Evolutionary conservation across 37 sponge, comb jelly and placozoan species (phyloP), one percentile per base, ranked within the genome.

Genomic region (Cliona cf. orientalis): DNA sequence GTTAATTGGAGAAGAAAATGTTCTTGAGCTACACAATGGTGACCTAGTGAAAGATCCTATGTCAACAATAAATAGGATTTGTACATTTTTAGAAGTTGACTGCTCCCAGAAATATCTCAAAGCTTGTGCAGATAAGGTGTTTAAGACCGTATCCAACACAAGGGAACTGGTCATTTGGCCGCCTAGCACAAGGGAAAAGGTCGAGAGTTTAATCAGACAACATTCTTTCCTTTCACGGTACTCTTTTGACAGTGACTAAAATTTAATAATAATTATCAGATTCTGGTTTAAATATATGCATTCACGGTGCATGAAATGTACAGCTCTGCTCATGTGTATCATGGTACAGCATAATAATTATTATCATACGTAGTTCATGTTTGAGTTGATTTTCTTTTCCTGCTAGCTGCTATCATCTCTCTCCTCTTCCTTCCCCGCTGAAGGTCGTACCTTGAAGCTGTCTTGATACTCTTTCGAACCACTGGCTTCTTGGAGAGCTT

Each of bases 401-500:
- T 74, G 67, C 84, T 74, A 9, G n/a, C 68, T 45, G 46, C 55
- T 35, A 84, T 37, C 84, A 84, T 84, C 19, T 74, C 84, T 64
- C 49, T 90, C 49, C 58, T 87, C 44, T 82, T 93, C 64, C 22
- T 78, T 3, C 89, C 79, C 28, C 70, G 81, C 75, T 93, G 82
- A 17, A 85, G 45, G 74, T 96, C 97, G 68, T 96, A 96, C 61
- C 85, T 84, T 5, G 91, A 71, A 34, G 60, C 82, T 23, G 97
- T 93, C 56, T 86, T 85, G 71, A 96, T 84, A 14, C 37, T 57
- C 25, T 77, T 45, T 44, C 97, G 53, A 25, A 78, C 69, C 9
- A 85, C 41, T 28, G 94, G 94, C 29, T 69, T 93, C 79, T 82
- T 86, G 31, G 87, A 69, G 35, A 91, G 66, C 75, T 81, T 79